Conservation (phyloP, 2,888 invertebrate genomes). For the Coenonympha glycerion region DNA sequence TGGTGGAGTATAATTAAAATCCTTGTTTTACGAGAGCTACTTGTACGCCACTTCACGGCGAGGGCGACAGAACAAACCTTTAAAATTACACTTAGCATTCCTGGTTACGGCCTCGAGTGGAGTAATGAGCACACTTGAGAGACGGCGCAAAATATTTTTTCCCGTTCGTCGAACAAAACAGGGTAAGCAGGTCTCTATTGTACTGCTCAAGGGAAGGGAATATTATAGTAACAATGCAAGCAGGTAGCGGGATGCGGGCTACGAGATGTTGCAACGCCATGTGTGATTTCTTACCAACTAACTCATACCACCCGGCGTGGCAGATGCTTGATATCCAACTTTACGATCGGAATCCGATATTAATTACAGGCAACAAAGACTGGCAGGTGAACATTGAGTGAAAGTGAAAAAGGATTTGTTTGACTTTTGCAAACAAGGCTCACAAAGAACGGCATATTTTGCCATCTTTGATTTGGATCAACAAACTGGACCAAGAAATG, state of each 20-base stretch:
- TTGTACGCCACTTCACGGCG: not conserved
- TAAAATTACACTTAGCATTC: constrained; percentile 34
- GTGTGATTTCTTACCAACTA: constrained; percentile 49
- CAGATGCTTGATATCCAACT: constrained; percentile 46
- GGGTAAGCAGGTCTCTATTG: constrained; percentile 57
- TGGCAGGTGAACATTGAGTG: no score
- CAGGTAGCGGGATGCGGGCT: constrained; percentile 69
- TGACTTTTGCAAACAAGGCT: not conserved
- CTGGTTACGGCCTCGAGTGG: constrained; percentile 38
- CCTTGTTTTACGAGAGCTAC: constrained; percentile 6
- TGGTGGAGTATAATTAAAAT: not conserved
- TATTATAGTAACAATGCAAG: constrained; percentile 53
- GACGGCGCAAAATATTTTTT: constrained; percentile 48
- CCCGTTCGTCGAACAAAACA: constrained; percentile 56
- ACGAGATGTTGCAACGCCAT: constrained; percentile 48
- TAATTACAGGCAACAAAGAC: constrained; percentile 17
- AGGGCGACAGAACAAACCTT: constrained; percentile 8
- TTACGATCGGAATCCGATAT: constrained; percentile 33
- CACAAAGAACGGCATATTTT: no score
- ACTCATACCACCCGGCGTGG: constrained; percentile 48
- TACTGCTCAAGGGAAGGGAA: constrained; percentile 40
- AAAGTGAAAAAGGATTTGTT: constrained; percentile 5
- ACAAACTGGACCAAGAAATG: no score
- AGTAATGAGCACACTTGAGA: constrained; percentile 44
- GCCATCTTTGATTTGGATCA: no score